Percentiles rank a stretch among this genome's conserved stretches.
phyloP scores from a whole-genome alignment of 1,140 invertebrate genomes.

The Penaeus chinensis region DNA sequence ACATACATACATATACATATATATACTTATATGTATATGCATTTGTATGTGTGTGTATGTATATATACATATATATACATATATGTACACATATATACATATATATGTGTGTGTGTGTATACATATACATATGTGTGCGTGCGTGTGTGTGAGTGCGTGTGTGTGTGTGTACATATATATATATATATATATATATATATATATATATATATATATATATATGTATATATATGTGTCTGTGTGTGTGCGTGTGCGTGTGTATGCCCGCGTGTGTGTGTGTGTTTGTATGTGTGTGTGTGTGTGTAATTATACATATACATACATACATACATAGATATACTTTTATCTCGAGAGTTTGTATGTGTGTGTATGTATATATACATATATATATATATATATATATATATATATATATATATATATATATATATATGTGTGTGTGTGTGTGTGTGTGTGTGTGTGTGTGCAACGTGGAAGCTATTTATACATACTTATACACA shows the following conservation, averaged over 20 bases:
- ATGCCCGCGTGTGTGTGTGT: background rate
- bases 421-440: no score
- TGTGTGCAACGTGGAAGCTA: no score
- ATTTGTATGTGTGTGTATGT: constrained; percentile 2
- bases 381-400: no score
- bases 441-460: no score
- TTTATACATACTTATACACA: constrained; percentile 9
- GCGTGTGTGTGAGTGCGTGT: background rate
- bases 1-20: constrained; percentile 18
- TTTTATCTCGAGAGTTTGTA: background rate
- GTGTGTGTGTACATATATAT: constrained; percentile 9
- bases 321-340: background rate
- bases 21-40: constrained; percentile 13
- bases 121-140: background rate
- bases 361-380: background rate
- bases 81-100: constrained; percentile 18
- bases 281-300: background rate
- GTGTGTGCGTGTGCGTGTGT: background rate
- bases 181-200: constrained; percentile 30
- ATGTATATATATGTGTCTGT: background rate
- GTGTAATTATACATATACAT: constrained; percentile 6
- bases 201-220: constrained; percentile 27
- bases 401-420: no score
- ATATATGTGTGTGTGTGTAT: background rate
- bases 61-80: constrained; percentile 25